These are phyloP conservation scores for Pitangus sulphuratus DNA, from an alignment of 2,797 vertebrate species.

Conservation along the genomic window DNA sequence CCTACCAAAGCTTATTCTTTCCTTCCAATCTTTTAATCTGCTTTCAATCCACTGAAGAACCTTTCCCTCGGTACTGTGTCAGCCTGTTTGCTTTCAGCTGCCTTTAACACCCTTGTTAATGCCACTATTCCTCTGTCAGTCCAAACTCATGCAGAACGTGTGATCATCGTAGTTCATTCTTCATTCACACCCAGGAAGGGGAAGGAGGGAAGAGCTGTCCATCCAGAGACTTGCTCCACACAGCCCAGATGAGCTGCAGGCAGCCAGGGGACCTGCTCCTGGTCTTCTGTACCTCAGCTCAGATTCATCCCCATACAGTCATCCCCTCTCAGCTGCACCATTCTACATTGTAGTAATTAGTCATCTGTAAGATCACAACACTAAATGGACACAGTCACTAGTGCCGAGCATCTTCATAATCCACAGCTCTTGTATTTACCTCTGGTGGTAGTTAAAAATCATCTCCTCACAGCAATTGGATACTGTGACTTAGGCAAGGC, in stretches of 20 bases:
- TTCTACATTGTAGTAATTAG: background rate
- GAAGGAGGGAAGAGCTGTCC: background rate
- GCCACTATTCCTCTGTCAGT: background rate
- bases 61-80: background rate
- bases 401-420: background rate
- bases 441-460: background rate
- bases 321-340: background rate
- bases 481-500: background rate
- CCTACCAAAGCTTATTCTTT: background rate
- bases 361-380: background rate
- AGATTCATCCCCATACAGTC: background rate
- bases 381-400: background rate
- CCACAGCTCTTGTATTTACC: background rate
- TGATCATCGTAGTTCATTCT: background rate
- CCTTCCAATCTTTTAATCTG: background rate
- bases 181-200: background rate
- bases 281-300: background rate
- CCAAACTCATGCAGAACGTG: fast-evolving
- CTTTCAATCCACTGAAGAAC: background rate
- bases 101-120: fast-evolving
- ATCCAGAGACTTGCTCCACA: background rate
- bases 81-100: background rate
- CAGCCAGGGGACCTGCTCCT: background rate
- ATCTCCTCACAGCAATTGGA: background rate
- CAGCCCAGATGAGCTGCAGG: background rate